Conservation (phyloP, 2,888 invertebrate species). For the Brachyptera risi region DNA sequence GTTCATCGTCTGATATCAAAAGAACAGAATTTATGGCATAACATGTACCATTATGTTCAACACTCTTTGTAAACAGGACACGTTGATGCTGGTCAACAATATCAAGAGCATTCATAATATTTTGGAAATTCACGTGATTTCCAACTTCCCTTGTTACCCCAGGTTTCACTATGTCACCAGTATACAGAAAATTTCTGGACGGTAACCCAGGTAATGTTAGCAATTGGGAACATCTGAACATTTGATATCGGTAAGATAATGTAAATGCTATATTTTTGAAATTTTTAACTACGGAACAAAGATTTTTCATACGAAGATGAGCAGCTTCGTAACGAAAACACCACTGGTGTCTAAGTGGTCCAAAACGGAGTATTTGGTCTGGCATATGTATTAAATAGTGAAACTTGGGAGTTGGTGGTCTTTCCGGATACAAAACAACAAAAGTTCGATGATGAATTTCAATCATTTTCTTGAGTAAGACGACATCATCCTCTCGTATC, state of each 20-base stretch:
- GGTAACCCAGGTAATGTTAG: background rate
- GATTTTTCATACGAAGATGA: constrained; percentile 31
- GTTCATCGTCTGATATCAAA: background rate
- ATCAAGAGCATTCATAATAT: no score
- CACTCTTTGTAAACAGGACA: background rate
- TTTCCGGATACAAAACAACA: constrained; percentile 29
- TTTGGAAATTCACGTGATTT: no score
- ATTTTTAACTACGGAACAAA: no score
- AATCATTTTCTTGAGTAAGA: constrained; percentile 33
- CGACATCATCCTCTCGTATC: constrained; percentile 24
- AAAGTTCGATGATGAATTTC: constrained; percentile 30
- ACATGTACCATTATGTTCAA: background rate
- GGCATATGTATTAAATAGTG: constrained; percentile 34
- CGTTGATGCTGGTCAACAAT: background rate
- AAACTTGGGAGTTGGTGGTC: constrained; percentile 32
- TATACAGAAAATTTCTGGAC: constrained; percentile 27
- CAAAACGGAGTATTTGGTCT: constrained; percentile 32
- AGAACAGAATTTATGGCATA: background rate
- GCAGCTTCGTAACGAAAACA: constrained; percentile 34
- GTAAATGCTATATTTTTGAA: constrained; percentile 34
- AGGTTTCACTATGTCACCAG: constrained; percentile 18
- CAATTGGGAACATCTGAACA: constrained; percentile 29
- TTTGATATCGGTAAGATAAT: constrained; percentile 31
- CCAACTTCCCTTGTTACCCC: no score
- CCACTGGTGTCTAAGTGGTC: constrained; percentile 33